Base-by-base conservation (phyloP, 2,888 invertebrate genomes). In the Carabus problematicus region DNA sequence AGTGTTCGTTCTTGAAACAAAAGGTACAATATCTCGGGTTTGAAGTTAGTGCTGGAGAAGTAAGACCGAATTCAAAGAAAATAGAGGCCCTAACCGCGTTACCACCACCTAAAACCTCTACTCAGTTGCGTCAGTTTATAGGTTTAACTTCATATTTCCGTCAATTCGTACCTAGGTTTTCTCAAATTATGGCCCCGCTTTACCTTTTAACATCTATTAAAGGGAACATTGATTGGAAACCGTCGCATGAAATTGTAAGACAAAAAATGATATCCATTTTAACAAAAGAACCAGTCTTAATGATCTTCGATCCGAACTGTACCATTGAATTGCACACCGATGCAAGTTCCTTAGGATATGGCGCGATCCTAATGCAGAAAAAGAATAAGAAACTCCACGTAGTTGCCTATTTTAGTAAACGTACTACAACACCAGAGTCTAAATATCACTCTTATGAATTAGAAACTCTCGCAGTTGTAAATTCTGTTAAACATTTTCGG, bases 391-490 rank as follows among this genome's bases (percentile, higher is more conserved):
- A 70, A 41, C 52, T 63, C 1, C 70, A 70, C 29, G 72, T 72
- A 8, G 72, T 79, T 0, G 73, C 73, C 6, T 79, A 76, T 68
- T 74, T 69, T 55, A 76, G 75, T 18, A 74, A 74, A 55, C 70
- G 72, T 18, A 72, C 78, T 1, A 73, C 75, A 3, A 61, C 39
- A 3, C 18, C 70, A 1, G 77, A 80, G 71, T n/a, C 45, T 3
- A 75, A 74, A 8, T 79, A 78, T 58, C 74, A 75, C 16, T 74
- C 74, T 6, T 74, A 76, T n/a, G 77, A 80, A 55, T 56, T 74
- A 8, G 77, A 80, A 60, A 72, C 74, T 1, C 70, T 80, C 58
- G 47, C 80, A 79, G 47, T 47, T n/a, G 47, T 47, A 14, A 47
- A 47, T n/a, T n/a, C 14, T 47, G 11, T 4, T 12, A 47, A 9